Base-by-base conservation (phyloP, 2,888 invertebrate species). In the Xestia c-nigrum region DNA sequence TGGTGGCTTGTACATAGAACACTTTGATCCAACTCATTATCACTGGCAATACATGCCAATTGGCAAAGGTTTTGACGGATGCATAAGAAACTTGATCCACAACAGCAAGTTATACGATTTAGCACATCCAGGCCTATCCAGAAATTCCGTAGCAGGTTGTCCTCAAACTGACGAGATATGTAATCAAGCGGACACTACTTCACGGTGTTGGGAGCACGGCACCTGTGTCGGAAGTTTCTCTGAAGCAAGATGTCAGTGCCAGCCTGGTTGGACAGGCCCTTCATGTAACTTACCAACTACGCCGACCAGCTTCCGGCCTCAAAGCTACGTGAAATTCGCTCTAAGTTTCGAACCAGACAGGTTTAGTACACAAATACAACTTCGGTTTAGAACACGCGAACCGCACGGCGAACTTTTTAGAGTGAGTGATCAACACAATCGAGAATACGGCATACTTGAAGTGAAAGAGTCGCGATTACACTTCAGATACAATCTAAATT, bases 261-360 rank as follows among this genome's bases (percentile, higher is more conserved):
- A 98, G 88, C 99, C 99, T 0, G 99, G 99, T 16, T 99, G 98
- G 98, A 98, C 98, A 0, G 99, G 99, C 14, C 98, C 98, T 0
- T 98, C 98, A 0, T 99, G 99, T 92, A 98, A 98, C 89, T 97
- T 98, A 65, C 98, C 98, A 71, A 99, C 99, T 0, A 98, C 98
- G 67, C 99, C 99, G 0, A 98, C 99, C 0, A 99, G 99, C 81
- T 99, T 99, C 94, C 98, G 99, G 91, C 98, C 98, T 1, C 98
- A 99, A 93, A 99, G 99, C 86, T 99, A 99, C 94, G 99, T 99
- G n/a, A 99, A 99, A 93, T 99, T 99, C 93, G 99, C 99, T 3
- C 96, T 99, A 52, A 99, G 99, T 89, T 99, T 99, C 92, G 99
- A 99, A 92, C 99, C 99, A 0, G 99, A 99, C 91, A 97, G 98